Evolutionary conservation across 2,888 invertebrate species (phyloP).

Genomic region (Bellardia pandia): DNA sequence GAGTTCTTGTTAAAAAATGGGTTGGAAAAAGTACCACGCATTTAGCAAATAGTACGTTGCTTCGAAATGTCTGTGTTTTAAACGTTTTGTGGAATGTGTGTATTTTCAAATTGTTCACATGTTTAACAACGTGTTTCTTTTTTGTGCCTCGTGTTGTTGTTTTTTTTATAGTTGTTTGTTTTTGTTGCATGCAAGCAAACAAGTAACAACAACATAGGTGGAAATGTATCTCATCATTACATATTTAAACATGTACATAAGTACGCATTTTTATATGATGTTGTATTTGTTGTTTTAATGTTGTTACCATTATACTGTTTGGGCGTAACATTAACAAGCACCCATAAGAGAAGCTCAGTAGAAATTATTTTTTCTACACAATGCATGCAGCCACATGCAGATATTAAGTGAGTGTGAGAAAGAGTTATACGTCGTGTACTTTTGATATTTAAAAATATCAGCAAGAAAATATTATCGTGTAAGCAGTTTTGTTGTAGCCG

Average conservation of each 20-base stretch:
- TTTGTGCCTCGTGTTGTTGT: neutral
- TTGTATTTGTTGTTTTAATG: constrained; percentile 25
- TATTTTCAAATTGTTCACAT: constrained; percentile 49
- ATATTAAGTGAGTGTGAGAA: neutral
- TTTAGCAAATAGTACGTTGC: neutral
- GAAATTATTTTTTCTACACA: constrained; percentile 43
- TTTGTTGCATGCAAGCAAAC: neutral
- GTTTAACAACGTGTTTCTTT: constrained; percentile 56
- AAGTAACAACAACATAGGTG: constrained; percentile 51
- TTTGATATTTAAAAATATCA: neutral
- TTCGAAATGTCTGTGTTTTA: neutral
- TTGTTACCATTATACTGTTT: constrained; percentile 52
- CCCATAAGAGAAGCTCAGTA: constrained; percentile 65
- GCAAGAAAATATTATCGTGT: constrained; percentile 41
- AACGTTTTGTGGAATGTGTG: neutral
- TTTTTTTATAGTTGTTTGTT: neutral
- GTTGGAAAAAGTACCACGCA: neutral
- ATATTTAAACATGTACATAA: constrained; percentile 43
- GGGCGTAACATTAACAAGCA: constrained; percentile 62
- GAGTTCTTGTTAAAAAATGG: too few species aligned
- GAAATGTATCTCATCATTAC: constrained; percentile 48
- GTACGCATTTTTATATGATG: constrained; percentile 29
- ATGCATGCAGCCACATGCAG: neutral
- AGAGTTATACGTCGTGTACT: neutral
- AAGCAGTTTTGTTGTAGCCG: constrained; percentile 9